Conservation (phyloP, 2,888 invertebrate species). For the Melitaea athalia region DNA sequence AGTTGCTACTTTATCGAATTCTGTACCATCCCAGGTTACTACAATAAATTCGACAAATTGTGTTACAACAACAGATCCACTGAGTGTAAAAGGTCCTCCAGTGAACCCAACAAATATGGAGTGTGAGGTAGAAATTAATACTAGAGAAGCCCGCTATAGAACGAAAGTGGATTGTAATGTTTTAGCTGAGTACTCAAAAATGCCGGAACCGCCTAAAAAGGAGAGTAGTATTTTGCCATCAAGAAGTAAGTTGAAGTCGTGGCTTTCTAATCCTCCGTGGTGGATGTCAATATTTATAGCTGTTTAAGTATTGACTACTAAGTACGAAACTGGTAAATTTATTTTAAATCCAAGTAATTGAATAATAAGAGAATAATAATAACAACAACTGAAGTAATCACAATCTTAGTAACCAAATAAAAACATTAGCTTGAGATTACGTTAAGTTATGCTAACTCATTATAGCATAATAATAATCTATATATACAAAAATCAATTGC, state of each 20-base stretch:
- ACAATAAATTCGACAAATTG: constrained; percentile 48
- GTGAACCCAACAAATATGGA: constrained; percentile 55
- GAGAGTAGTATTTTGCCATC: constrained; percentile 54
- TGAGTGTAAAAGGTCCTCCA: constrained; percentile 57
- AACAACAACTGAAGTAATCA: too few relatives aligned
- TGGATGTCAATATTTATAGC: constrained; percentile 72
- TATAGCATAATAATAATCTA: too few relatives aligned
- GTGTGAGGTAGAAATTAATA: constrained; percentile 65
- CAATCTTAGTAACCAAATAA: too few relatives aligned
- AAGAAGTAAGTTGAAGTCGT: constrained; percentile 59
- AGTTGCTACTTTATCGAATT: constrained; percentile 11
- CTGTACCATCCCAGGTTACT: constrained; percentile 21
- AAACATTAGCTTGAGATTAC: too few relatives aligned
- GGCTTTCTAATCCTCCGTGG: constrained; percentile 71
- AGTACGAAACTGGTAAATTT: background rate
- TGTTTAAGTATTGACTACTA: constrained; percentile 44
- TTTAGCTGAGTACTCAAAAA: constrained; percentile 61
- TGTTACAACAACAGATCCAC: constrained; percentile 56
- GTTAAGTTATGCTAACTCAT: too few relatives aligned
- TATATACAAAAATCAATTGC: too few relatives aligned
- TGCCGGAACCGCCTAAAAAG: constrained; percentile 58
- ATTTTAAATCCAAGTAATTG: too few relatives aligned
- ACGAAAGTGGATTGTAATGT: constrained; percentile 61
- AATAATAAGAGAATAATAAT: too few relatives aligned
- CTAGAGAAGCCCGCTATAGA: constrained; percentile 51